These are phyloP conservation scores for Pogonognathellus flavescens DNA, from an alignment of 1,140 invertebrate genomes.

Conservation along the genomic window DNA sequence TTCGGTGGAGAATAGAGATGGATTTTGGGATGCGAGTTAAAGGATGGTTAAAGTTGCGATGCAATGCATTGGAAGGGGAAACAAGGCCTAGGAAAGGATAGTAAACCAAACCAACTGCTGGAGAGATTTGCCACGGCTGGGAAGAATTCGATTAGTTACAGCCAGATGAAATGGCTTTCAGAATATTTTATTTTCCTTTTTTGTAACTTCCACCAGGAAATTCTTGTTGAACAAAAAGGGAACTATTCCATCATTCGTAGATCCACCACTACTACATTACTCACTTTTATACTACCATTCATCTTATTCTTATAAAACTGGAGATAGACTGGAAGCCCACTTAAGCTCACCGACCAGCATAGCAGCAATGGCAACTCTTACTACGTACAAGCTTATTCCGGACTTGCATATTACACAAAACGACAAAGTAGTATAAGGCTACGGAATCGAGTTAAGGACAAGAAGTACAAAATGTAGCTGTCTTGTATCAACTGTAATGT, in stretches of 20 bases:
- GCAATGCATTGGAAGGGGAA: constrained; percentile 35
- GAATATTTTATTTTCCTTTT: constrained; percentile 64
- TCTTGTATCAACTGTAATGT: background rate
- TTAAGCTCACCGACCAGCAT: constrained; percentile 20
- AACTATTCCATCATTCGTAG: constrained; percentile 59
- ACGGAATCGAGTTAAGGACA: too few species aligned
- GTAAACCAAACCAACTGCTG: constrained; percentile 40
- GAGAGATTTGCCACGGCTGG: constrained; percentile 65
- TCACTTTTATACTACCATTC: constrained; percentile 49
- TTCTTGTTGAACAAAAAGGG: constrained; percentile 51
- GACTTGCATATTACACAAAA: background rate
- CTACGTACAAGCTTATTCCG: background rate
- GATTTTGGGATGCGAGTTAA: constrained; percentile 31
- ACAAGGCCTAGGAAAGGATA: background rate
- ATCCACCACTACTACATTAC: constrained; percentile 47
- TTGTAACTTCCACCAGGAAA: constrained; percentile 54
- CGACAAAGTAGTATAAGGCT: background rate
- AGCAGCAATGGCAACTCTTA: background rate
- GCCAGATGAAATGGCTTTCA: constrained; percentile 65
- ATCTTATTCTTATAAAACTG: constrained; percentile 50
- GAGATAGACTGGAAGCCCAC: constrained; percentile 36
- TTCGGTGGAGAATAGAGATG: constrained; percentile 9
- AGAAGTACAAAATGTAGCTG: too few species aligned
- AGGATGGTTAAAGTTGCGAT: constrained; percentile 7
- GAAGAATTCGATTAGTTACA: constrained; percentile 67